Percentiles rank a stretch among this genome's conserved stretches.
phyloP scores from a whole-genome alignment of 2,797 vertebrate genomes.

The Arnoldichthys spilopterus region DNA sequence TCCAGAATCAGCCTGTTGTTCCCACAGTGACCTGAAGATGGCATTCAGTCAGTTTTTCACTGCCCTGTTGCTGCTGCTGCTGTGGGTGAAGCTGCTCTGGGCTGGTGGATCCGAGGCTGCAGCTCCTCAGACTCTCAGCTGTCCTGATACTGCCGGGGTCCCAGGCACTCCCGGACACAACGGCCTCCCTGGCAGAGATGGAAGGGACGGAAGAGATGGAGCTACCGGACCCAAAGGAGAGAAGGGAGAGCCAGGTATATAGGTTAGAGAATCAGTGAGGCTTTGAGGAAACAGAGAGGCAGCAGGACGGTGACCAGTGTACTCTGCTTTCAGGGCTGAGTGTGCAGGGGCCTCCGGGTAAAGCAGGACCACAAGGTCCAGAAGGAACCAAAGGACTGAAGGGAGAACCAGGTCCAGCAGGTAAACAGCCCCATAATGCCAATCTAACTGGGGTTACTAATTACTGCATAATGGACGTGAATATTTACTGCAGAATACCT shows the following conservation, averaged over 20 bases:
- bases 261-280: not conserved
- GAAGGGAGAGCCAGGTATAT: conserved; percentile 45
- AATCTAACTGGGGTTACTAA: too few species aligned
- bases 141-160: conserved; percentile 35
- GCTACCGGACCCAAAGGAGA: conserved; percentile 46
- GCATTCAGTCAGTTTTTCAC: too few species aligned
- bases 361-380: conserved; percentile 40
- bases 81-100: not conserved
- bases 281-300: conserved; percentile 5
- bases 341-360: conserved; percentile 42
- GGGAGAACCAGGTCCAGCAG: conserved; percentile 12
- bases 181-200: conserved; percentile 46
- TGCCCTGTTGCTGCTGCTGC: conserved; percentile 11
- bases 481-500: too few species aligned
- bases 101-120: not conserved
- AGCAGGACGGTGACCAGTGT: not conserved
- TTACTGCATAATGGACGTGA: too few species aligned
- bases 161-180: conserved; percentile 51
- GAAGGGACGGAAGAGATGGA: conserved; percentile 30
- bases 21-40: not conserved
- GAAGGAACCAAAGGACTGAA: conserved; percentile 33
- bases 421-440: too few species aligned
- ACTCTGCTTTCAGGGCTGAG: conserved; percentile 26
- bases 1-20: too few species aligned
- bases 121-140: conserved; percentile 19